A percentile compares a stretch with the other conserved stretches of the same genome.
Conservation (phyloP, 2,113 vertebrate species). For the Lophochroa leadbeateri region DNA sequence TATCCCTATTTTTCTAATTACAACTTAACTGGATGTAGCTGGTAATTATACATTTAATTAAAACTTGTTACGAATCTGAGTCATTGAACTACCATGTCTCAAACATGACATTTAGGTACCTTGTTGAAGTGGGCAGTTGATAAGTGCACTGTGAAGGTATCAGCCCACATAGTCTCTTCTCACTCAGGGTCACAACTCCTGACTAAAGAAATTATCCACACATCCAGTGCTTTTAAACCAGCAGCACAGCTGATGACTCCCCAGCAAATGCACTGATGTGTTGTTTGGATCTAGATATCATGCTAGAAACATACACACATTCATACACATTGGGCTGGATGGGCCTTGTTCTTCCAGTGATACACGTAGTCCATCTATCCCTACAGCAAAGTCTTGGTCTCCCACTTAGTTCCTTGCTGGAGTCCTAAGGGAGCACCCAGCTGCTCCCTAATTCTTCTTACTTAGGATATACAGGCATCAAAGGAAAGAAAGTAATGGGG, state of each 20-base stretch:
- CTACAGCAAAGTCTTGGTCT: background rate
- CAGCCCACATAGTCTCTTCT: background rate
- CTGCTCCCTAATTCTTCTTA: background rate
- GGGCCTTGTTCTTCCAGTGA: background rate
- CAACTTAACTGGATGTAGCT: background rate
- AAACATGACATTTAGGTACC: background rate
- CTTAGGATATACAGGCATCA: background rate
- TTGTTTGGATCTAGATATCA: background rate
- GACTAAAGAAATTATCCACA: background rate
- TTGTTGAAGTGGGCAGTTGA: background rate
- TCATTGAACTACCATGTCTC: background rate
- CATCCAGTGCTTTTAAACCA: background rate
- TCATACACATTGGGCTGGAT: background rate
- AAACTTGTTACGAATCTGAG: background rate
- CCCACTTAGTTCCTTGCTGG: background rate
- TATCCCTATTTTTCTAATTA: background rate
- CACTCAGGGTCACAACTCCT: background rate
- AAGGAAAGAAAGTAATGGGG: background rate
- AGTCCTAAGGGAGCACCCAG: background rate
- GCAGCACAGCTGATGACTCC: background rate
- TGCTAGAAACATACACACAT: background rate
- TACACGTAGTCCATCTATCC: accelerated
- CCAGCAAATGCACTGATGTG: background rate
- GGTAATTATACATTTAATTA: background rate
- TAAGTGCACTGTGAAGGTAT: background rate